phyloP scores from a whole-genome alignment of 2,888 invertebrate genomes.

The Megaustenia siamemsis region DNA sequence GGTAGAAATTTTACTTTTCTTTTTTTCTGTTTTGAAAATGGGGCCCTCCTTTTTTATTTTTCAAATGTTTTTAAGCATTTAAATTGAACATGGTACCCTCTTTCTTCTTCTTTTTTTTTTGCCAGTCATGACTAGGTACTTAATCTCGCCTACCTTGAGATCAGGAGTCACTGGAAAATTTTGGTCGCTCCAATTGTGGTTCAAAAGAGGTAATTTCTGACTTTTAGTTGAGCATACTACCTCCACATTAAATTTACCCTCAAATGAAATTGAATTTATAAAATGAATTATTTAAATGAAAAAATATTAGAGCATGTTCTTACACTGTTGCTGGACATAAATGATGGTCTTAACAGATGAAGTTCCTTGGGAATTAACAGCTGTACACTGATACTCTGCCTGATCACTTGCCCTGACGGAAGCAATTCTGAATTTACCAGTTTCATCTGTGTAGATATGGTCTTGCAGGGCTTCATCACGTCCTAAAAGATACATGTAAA shows the following conservation, averaged over 20 bases:
- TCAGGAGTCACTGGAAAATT: too few relatives aligned
- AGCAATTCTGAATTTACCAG: slow-evolving; percentile 86
- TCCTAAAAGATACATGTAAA: too few relatives aligned
- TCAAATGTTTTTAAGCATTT: too few relatives aligned
- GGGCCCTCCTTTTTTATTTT: too few relatives aligned
- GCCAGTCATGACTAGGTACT: too few relatives aligned
- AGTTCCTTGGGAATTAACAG: slow-evolving; percentile 86
- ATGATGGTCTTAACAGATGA: slow-evolving; percentile 85
- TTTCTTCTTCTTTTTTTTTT: too few relatives aligned
- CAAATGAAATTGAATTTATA: neutral
- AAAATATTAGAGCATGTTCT: neutral
- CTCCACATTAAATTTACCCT: too few relatives aligned
- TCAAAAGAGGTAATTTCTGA: neutral
- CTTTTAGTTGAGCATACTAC: neutral
- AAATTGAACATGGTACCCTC: too few relatives aligned
- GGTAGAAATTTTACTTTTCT: too few relatives aligned
- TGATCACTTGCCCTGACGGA: slow-evolving; percentile 86
- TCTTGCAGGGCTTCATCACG: slow-evolving; percentile 81
- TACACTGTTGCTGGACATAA: slow-evolving; percentile 81
- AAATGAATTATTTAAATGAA: neutral
- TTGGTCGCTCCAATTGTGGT: neutral
- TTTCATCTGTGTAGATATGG: slow-evolving; percentile 80
- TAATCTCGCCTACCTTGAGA: too few relatives aligned
- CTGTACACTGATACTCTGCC: slow-evolving; percentile 91
- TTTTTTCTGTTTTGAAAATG: too few relatives aligned